Evolutionary conservation across 2,113 vertebrate genomes (phyloP).

Genomic region (Neolamprologus variostigma): DNA sequence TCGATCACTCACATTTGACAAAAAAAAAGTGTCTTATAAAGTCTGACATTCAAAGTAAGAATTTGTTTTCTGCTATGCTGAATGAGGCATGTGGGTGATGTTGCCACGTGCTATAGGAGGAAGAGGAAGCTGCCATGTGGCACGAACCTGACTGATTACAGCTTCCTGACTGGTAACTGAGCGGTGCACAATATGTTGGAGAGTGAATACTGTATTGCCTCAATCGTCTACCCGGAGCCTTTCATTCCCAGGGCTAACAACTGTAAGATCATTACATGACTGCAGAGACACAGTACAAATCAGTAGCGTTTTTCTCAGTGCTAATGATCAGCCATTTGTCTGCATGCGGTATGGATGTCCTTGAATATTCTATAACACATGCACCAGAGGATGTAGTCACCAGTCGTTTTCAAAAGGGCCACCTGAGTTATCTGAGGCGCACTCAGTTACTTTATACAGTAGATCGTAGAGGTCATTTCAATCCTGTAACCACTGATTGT

Average conservation of each 20-base stretch:
- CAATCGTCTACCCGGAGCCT: background rate
- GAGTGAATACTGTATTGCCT: background rate
- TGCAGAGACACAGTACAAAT: background rate
- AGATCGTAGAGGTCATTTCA: background rate
- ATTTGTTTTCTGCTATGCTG: background rate
- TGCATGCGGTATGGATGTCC: background rate
- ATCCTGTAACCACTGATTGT: background rate
- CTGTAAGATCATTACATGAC: background rate
- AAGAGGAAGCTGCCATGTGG: slow-evolving; percentile 21
- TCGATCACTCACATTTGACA: slow-evolving; percentile 32
- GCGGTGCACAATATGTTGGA: background rate
- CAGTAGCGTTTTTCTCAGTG: background rate
- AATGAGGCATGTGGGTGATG: background rate
- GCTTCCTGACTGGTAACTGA: slow-evolving; percentile 27
- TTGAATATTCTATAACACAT: background rate
- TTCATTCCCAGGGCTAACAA: background rate
- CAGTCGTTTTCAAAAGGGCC: background rate
- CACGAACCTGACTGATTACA: background rate
- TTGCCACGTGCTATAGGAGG: background rate
- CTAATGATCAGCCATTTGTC: background rate
- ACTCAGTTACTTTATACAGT: background rate
- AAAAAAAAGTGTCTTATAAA: background rate
- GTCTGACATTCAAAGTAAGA: slow-evolving; percentile 2
- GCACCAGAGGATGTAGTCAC: background rate
- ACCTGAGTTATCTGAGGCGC: background rate